Percentiles rank a stretch among this genome's conserved stretches.
These are phyloP conservation scores for Bellardia bayeri DNA, from an alignment of 2,888 invertebrate species.

Conservation along the genomic window DNA sequence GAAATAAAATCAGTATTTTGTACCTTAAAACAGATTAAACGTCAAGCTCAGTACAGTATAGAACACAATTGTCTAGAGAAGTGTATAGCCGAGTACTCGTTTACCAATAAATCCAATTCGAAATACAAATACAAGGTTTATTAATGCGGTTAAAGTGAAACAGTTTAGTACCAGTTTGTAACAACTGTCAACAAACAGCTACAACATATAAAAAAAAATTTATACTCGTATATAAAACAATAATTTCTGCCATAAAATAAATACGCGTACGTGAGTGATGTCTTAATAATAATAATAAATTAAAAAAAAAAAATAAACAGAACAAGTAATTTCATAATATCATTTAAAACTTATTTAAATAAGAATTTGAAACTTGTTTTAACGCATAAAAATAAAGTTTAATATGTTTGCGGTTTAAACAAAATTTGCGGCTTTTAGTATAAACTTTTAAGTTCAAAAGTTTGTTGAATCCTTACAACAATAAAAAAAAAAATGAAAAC, in stretches of 20 bases:
- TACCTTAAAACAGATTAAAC: constrained; percentile 51
- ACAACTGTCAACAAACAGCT: constrained; percentile 61
- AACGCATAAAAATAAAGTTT: constrained; percentile 8
- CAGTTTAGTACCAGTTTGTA: constrained; percentile 71
- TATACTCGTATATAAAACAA: constrained; percentile 19
- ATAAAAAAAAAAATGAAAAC: neutral
- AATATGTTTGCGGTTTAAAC: constrained; percentile 4
- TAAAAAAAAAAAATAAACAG: neutral
- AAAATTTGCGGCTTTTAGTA: neutral
- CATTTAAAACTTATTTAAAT: neutral
- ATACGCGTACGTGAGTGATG: constrained; percentile 63
- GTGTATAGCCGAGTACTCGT: neutral
- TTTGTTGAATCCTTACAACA: constrained; percentile 21
- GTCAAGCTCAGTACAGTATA: neutral
- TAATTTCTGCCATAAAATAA: constrained; percentile 44
- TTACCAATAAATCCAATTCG: constrained; percentile 11
- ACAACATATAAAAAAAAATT: constrained; percentile 27
- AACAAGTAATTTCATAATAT: neutral
- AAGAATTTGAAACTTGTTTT: neutral
- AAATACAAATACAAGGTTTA: constrained; percentile 59
- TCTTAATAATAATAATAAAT: constrained; percentile 37
- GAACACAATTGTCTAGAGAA: constrained; percentile 47
- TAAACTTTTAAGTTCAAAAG: constrained; percentile 5
- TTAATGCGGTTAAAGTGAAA: constrained; percentile 67
- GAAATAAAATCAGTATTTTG: constrained; percentile 44